These are phyloP conservation scores for Fopius arisanus DNA, from an alignment of 1,140 invertebrate genomes.

Conservation along the genomic window DNA sequence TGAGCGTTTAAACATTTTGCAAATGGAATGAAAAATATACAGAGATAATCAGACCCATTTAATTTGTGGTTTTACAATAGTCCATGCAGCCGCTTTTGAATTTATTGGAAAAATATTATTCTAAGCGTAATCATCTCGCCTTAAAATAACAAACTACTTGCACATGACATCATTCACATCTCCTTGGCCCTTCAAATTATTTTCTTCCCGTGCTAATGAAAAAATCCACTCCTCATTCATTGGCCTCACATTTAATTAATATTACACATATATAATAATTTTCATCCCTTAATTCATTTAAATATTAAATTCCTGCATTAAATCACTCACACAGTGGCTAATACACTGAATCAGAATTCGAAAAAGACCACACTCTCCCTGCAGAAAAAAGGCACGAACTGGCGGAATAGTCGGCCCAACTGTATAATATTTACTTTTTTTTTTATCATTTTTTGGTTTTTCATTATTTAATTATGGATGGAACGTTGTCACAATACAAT, in stretches of 20 bases:
- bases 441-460: not conserved
- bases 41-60: not conserved
- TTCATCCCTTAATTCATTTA: conserved; percentile 13
- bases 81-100: conserved; percentile 17
- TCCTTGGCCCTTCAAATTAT: not conserved
- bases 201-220: not conserved
- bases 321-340: conserved; percentile 41
- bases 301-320: conserved; percentile 17
- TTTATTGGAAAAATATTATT: conserved; percentile 37
- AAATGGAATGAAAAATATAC: conserved; percentile 31
- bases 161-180: conserved; percentile 13
- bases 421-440: conserved; percentile 60
- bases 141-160: conserved; percentile 33
- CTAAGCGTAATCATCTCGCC: conserved; percentile 12
- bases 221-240: conserved; percentile 17
- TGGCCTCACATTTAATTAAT: conserved; percentile 15
- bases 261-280: conserved; percentile 7
- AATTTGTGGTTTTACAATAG: not conserved
- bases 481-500: conserved; percentile 66
- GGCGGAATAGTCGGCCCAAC: conserved; percentile 66
- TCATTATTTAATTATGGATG: conserved; percentile 65
- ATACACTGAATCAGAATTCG: conserved; percentile 54
- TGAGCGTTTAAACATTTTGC: not conserved
- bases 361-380: conserved; percentile 56
- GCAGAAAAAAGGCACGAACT: conserved; percentile 66